Percentiles rank a stretch among this genome's conserved stretches.
These are phyloP conservation scores for Podocnemis expansa DNA, from an alignment of 2,113 vertebrate species.

Conservation along the genomic window DNA sequence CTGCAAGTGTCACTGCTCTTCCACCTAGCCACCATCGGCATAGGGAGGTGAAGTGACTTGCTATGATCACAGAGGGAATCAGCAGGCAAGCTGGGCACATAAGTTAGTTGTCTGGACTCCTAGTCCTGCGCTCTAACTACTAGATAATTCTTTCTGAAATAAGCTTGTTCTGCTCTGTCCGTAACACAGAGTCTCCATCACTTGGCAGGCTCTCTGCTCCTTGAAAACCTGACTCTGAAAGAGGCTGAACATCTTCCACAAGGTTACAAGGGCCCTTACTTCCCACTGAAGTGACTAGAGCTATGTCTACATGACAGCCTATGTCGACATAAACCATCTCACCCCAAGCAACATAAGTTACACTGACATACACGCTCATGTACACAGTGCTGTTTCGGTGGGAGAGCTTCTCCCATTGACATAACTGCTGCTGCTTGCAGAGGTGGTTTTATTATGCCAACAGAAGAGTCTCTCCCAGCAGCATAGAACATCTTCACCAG, in stretches of 20 bases:
- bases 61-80: not conserved
- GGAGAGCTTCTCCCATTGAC: too few relatives aligned
- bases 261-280: not conserved
- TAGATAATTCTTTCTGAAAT: not conserved
- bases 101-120: not conserved
- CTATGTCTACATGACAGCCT: too few relatives aligned
- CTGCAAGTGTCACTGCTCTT: not conserved
- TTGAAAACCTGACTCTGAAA: not conserved
- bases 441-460: too few relatives aligned
- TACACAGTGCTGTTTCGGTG: too few relatives aligned
- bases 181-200: not conserved
- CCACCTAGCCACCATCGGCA: not conserved
- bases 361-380: too few relatives aligned
- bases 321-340: too few relatives aligned
- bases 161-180: not conserved
- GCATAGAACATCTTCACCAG: too few relatives aligned
- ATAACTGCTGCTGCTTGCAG: too few relatives aligned
- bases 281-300: not conserved
- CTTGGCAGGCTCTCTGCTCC: not conserved
- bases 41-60: not conserved
- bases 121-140: not conserved
- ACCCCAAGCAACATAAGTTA: too few relatives aligned
- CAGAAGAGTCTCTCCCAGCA: too few relatives aligned
- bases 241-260: not conserved
- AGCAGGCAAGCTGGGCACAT: not conserved